Conservation (phyloP, 2,797 vertebrate genomes). For the Melanotaenia nigrans region DNA sequence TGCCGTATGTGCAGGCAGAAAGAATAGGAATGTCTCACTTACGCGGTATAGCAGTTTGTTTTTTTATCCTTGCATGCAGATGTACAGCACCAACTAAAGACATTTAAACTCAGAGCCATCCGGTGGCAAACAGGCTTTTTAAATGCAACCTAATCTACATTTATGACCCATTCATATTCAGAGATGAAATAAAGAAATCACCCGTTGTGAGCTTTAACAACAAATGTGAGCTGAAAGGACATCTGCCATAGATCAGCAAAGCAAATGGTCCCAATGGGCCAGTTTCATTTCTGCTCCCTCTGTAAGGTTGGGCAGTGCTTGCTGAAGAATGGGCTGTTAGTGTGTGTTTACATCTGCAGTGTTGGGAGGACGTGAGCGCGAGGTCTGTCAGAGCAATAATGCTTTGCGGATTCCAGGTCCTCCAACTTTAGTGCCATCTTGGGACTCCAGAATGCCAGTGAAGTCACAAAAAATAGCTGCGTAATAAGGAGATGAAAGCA, state of each 20-base stretch:
- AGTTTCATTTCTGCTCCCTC: conserved; percentile 16
- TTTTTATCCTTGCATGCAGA: not conserved
- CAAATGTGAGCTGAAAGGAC: not conserved
- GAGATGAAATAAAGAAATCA: conserved; percentile 31
- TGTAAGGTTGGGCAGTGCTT: conserved; percentile 6
- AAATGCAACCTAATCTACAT: conserved; percentile 14
- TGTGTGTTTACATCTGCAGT: conserved; percentile 5
- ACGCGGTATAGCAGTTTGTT: not conserved
- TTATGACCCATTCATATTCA: conserved; percentile 18
- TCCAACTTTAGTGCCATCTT: conserved; percentile 57
- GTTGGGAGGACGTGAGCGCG: conserved; percentile 8
- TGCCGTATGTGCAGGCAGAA: conserved; percentile 17
- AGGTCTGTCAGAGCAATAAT: conserved; percentile 64
- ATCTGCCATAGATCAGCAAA: conserved; percentile 39
- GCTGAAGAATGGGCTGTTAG: conserved; percentile 22
- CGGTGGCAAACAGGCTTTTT: not conserved
- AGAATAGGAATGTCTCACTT: conserved; percentile 23
- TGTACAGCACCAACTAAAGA: not conserved
- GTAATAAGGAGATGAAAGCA: conserved; percentile 61
- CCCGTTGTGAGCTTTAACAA: conserved; percentile 3
- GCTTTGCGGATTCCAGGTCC: not conserved
- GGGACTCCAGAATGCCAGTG: conserved; percentile 57
- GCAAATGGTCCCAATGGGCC: conserved; percentile 14
- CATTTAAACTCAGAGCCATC: not conserved
- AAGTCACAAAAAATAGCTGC: conserved; percentile 47